Conservation (phyloP, 2,113 vertebrate species). For the Gadus chalcogrammus region DNA sequence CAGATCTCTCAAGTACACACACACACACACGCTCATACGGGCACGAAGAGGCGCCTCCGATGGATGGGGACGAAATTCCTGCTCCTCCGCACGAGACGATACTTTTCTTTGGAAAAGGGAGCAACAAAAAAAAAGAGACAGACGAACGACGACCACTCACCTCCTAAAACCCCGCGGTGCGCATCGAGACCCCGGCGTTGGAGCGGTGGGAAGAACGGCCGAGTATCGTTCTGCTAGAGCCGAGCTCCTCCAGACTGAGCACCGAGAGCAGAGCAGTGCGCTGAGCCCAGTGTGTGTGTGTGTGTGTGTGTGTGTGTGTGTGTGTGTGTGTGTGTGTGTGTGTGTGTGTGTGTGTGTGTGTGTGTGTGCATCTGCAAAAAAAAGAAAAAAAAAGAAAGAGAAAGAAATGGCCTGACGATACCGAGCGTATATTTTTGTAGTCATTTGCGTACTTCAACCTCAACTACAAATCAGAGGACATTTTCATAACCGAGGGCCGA, state of each 20-base stretch:
- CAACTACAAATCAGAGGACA: conserved; percentile 63
- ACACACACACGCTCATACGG: conserved; percentile 26
- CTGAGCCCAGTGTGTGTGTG: conserved; percentile 45
- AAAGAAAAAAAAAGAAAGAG: conserved; percentile 6
- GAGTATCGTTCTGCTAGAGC: conserved; percentile 60
- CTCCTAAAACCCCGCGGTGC: conserved; percentile 62
- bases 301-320: too few species aligned
- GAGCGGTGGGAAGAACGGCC: conserved; percentile 54
- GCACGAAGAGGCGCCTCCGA: conserved; percentile 32
- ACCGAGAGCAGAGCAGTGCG: conserved; percentile 41
- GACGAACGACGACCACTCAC: conserved; percentile 47
- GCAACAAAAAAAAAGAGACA: neutral
- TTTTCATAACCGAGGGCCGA: conserved; percentile 41
- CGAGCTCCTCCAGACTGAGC: conserved; percentile 64
- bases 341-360: neutral
- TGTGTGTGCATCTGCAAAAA: conserved; percentile 53
- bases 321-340: neutral
- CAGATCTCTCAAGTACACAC: conserved; percentile 1
- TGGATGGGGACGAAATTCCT: conserved; percentile 29
- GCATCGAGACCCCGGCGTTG: conserved; percentile 56
- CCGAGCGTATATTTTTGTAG: conserved; percentile 59
- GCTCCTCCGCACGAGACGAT: conserved; percentile 47
- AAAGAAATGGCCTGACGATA: conserved; percentile 32
- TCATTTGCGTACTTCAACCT: conserved; percentile 63
- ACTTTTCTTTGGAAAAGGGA: neutral